Evolutionary conservation across 1,140 invertebrate genomes (phyloP).

Genomic region (Notospermus geniculatus): DNA sequence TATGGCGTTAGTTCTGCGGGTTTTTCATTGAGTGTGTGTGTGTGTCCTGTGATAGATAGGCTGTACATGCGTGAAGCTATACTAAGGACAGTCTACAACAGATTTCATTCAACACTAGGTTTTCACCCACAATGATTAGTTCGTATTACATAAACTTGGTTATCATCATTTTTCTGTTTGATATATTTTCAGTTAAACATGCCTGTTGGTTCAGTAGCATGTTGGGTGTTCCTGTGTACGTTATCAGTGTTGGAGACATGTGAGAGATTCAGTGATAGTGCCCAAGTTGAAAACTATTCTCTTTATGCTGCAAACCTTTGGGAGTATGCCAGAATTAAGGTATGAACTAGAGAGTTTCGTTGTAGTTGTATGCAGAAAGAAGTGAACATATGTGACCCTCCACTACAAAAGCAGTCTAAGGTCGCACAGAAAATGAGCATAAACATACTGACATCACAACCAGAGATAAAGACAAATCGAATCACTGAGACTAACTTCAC

Average conservation of each 20-base stretch:
- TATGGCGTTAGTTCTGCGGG: too few species aligned
- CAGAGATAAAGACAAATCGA: too few species aligned
- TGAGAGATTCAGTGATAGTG: constrained; percentile 42
- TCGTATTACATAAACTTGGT: not conserved
- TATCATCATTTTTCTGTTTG: not conserved
- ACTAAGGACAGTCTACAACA: too few species aligned
- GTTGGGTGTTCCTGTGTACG: constrained; percentile 90
- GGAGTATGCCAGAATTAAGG: constrained; percentile 91
- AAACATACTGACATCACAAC: not conserved
- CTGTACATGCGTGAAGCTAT: too few species aligned
- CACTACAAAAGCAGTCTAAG: too few species aligned
- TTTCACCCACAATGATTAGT: too few species aligned
- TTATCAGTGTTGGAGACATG: constrained; percentile 79
- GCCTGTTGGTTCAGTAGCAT: constrained; percentile 79
- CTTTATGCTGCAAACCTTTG: constrained; percentile 84
- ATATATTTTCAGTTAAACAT: constrained; percentile 54
- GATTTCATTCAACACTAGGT: too few species aligned
- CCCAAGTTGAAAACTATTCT: constrained; percentile 70
- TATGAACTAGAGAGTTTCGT: too few species aligned
- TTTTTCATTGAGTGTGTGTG: too few species aligned
- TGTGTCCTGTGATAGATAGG: too few species aligned
- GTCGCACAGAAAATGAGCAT: too few species aligned
- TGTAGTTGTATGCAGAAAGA: constrained; percentile 9
- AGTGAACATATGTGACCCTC: constrained; percentile 15
- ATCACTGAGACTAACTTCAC: too few species aligned